Conservation (phyloP, 2,113 vertebrate species). For the Corydoras maculifer region DNA sequence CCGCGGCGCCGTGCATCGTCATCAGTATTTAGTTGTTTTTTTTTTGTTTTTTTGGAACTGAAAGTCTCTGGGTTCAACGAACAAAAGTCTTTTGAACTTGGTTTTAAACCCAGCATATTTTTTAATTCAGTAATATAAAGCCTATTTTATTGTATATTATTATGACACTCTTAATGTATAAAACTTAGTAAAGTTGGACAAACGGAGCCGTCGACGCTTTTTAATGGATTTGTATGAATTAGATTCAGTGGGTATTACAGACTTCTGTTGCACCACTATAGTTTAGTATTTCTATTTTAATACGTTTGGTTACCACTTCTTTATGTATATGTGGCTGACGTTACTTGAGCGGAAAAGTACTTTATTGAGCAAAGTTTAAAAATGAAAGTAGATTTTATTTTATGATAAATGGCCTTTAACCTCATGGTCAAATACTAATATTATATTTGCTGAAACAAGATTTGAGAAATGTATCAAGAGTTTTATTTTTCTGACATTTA, state of each 20-base stretch:
- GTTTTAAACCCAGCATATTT: conserved; percentile 94
- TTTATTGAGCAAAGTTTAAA: conserved; percentile 99
- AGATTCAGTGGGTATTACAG: conserved; percentile 95
- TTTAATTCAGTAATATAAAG: conserved; percentile 98
- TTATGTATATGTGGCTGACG: conserved; percentile 99
- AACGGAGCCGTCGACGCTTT: conserved; percentile 88
- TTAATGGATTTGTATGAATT: conserved; percentile 96
- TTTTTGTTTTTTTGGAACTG: conserved; percentile 61
- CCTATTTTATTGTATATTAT: conserved; percentile 99
- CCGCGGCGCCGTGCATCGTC: conserved; percentile 74
- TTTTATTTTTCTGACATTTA: conserved; percentile 99
- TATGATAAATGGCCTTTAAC: conserved; percentile 96
- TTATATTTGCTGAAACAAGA: conserved; percentile 99
- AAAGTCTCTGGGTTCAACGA: conserved; percentile 86
- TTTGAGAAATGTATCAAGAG: conserved; percentile 99
- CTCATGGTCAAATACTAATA: conserved; percentile 99
- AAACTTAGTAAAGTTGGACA: conserved; percentile 77
- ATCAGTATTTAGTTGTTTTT: conserved; percentile 86
- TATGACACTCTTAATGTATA: conserved; percentile 85
- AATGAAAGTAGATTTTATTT: conserved; percentile 99
- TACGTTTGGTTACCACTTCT: conserved; percentile 99
- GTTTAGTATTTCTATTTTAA: conserved; percentile 99
- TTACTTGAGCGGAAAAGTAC: conserved; percentile 99
- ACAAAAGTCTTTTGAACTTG: conserved; percentile 76
- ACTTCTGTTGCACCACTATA: conserved; percentile 97